phyloP scores from a whole-genome alignment of 1,140 invertebrate genomes.

The Anastatus disparis region DNA sequence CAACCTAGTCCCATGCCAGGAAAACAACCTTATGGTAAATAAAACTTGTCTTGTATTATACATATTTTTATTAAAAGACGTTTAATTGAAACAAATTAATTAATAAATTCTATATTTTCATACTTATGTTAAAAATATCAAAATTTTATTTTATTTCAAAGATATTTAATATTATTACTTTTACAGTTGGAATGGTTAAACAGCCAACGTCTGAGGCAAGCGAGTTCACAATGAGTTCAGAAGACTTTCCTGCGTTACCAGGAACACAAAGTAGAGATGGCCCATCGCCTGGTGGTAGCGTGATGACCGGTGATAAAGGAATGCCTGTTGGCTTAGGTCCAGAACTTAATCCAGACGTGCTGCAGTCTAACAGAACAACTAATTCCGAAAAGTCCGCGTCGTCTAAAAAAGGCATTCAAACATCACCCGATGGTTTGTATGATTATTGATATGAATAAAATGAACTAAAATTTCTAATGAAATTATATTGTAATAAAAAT shows the following conservation, averaged over 20 bases:
- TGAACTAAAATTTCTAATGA: no score
- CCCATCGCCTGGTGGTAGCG: conserved; percentile 66
- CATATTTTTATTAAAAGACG: no score
- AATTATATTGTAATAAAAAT: no score
- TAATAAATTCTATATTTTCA: no score
- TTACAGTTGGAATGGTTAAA: conserved; percentile 94
- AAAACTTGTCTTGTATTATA: neutral
- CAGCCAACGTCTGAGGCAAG: conserved; percentile 89
- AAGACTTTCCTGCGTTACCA: conserved; percentile 98
- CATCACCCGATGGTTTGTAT: conserved; percentile 86
- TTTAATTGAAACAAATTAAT: no score
- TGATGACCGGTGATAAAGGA: conserved; percentile 67
- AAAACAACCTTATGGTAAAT: conserved; percentile 85
- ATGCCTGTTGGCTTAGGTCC: conserved; percentile 67
- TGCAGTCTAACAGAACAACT: conserved; percentile 63
- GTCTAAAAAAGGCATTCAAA: conserved; percentile 89
- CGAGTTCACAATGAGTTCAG: conserved; percentile 97
- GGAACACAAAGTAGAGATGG: conserved; percentile 73
- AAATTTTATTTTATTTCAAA: no score
- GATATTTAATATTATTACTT: neutral
- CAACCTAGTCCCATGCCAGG: conserved; percentile 83
- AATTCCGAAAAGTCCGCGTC: conserved; percentile 65
- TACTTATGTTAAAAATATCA: no score
- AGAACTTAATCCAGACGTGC: conserved; percentile 63
- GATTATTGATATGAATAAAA: no score